phyloP scores from a whole-genome alignment of 2,888 invertebrate genomes.

The Ametastegia equiseti region DNA sequence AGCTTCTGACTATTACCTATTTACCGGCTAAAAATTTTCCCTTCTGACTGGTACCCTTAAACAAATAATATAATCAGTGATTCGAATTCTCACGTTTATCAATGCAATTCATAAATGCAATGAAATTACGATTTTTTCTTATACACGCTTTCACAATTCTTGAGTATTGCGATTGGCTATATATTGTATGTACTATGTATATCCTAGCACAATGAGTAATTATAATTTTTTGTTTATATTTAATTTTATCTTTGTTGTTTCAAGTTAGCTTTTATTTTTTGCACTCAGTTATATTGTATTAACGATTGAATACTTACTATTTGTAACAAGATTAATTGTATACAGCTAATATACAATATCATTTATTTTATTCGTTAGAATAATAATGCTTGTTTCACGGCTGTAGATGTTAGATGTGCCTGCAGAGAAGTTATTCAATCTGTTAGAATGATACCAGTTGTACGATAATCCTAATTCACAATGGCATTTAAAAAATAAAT shows the following conservation, averaged over 20 bases:
- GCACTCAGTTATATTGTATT: not conserved
- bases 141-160: not conserved
- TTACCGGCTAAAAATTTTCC: not conserved
- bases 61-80: not conserved
- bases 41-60: not conserved
- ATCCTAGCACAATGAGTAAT: not conserved
- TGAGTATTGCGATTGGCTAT: not conserved
- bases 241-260: not conserved
- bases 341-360: not conserved
- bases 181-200: not conserved
- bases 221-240: not conserved
- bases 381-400: not conserved
- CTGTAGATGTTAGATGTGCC: not conserved
- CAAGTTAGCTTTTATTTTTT: not conserved
- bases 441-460: not conserved
- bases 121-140: not conserved
- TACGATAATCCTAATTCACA: conserved; percentile 1
- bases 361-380: not conserved
- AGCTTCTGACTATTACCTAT: not conserved
- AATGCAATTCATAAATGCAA: not conserved
- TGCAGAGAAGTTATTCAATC: not conserved
- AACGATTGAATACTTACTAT: not conserved
- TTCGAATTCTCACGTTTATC: not conserved
- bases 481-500: conserved; percentile 1
- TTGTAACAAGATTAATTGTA: not conserved